These are phyloP conservation scores for Ferdinandea cuprea DNA, from an alignment of 2,888 invertebrate species.

Conservation along the genomic window DNA sequence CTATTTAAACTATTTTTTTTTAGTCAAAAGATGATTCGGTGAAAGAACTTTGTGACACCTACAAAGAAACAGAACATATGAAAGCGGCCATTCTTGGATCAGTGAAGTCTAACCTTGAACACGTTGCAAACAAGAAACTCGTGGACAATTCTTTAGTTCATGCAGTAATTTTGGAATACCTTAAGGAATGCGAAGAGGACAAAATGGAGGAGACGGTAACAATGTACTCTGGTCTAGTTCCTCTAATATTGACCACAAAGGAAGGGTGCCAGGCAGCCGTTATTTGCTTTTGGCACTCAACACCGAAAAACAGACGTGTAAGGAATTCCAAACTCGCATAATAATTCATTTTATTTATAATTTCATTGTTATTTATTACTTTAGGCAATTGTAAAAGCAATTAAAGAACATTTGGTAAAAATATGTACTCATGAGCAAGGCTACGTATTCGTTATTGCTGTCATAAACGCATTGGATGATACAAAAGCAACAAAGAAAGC, in stretches of 20 bases:
- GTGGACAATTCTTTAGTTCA: slow-evolving; percentile 90
- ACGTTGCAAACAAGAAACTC: slow-evolving; percentile 89
- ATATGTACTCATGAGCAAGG: slow-evolving; percentile 94
- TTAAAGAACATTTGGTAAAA: slow-evolving; percentile 92
- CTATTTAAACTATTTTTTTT: no score
- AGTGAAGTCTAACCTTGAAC: slow-evolving; percentile 89
- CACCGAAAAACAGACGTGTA: slow-evolving; percentile 90
- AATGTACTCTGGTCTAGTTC: slow-evolving; percentile 87
- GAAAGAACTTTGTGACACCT: slow-evolving; percentile 88
- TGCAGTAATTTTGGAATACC: slow-evolving; percentile 91
- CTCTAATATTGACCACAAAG: slow-evolving; percentile 88
- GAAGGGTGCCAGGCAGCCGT: slow-evolving; percentile 92
- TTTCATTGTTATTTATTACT: not conserved
- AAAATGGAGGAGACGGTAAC: slow-evolving; percentile 90
- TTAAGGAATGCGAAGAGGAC: slow-evolving; percentile 88
- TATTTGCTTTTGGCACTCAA: slow-evolving; percentile 94
- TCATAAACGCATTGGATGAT: slow-evolving; percentile 96
- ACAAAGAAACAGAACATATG: slow-evolving; percentile 87
- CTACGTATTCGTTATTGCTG: slow-evolving; percentile 90
- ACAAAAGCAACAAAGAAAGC: slow-evolving; percentile 94
- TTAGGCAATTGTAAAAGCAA: slow-evolving; percentile 91
- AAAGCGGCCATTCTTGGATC: slow-evolving; percentile 89
- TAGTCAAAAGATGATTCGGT: slow-evolving; percentile 89
- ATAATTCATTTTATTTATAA: no score
- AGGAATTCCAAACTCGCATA: no score